phyloP scores from a whole-genome alignment of 35 echinoderm and acorn worm species.

The Lytechinus variegatus region DNA sequence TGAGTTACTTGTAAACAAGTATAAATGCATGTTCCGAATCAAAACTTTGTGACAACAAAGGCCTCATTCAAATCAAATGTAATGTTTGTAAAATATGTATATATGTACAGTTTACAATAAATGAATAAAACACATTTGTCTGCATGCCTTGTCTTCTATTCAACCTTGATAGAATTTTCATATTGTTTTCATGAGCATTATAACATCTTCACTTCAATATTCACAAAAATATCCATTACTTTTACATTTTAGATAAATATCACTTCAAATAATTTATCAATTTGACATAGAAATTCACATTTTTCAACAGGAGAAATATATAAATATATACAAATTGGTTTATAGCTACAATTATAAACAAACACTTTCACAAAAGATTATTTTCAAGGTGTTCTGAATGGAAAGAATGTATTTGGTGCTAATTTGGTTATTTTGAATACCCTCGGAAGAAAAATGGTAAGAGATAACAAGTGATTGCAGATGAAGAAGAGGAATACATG shows the following conservation, averaged over 20 bases:
- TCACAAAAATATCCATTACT: too few relatives aligned
- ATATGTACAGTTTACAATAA: conserved; percentile 20
- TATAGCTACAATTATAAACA: not conserved
- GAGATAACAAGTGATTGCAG: too few relatives aligned
- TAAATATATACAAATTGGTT: too few relatives aligned
- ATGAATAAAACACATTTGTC: not conserved
- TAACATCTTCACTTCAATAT: too few relatives aligned
- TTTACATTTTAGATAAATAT: too few relatives aligned
- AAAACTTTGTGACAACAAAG: not conserved
- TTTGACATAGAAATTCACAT: too few relatives aligned
- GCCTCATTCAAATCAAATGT: not conserved
- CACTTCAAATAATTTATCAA: too few relatives aligned
- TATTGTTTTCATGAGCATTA: not conserved
- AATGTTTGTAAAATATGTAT: not conserved
- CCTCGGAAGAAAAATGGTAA: too few relatives aligned
- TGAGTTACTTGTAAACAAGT: not conserved
- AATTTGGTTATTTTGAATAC: not conserved
- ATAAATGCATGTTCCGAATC: not conserved
- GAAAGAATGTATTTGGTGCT: not conserved
- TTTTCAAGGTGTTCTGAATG: not conserved
- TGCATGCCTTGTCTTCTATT: not conserved
- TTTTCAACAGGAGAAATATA: too few relatives aligned
- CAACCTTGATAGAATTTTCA: not conserved
- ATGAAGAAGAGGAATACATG: too few relatives aligned
- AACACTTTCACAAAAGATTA: not conserved